Conservation (phyloP, 2,797 vertebrate genomes). For the Macropus fuliginosus region DNA sequence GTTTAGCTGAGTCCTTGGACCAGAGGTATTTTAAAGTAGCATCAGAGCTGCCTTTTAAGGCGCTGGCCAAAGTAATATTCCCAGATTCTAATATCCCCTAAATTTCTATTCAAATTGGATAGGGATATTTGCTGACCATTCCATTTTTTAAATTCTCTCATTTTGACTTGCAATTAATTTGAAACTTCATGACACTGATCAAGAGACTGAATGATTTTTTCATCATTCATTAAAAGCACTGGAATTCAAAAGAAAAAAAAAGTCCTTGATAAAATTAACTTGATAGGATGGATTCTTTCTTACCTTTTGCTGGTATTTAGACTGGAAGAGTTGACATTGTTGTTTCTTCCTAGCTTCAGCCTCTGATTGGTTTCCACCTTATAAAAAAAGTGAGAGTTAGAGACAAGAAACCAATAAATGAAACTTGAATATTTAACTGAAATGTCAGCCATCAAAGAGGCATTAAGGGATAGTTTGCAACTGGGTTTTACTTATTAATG, state of each 20-base stretch:
- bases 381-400: slow-evolving; percentile 45
- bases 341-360: slow-evolving; percentile 89
- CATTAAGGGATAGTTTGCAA: slow-evolving; percentile 28
- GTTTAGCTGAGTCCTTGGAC: slow-evolving; percentile 22
- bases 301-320: slow-evolving; percentile 92
- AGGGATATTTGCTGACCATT: not conserved
- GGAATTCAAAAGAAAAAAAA: slow-evolving; percentile 9
- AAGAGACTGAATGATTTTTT: slow-evolving; percentile 60
- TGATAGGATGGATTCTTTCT: slow-evolving; percentile 71
- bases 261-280: slow-evolving; percentile 64
- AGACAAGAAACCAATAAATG: not conserved
- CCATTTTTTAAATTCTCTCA: not conserved
- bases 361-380: slow-evolving; percentile 88
- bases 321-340: slow-evolving; percentile 73
- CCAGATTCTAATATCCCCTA: not conserved
- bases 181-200: slow-evolving; percentile 58
- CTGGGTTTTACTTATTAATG: slow-evolving; percentile 41
- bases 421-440: slow-evolving; percentile 64
- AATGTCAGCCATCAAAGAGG: slow-evolving; percentile 73
- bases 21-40: slow-evolving; percentile 17
- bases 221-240: slow-evolving; percentile 64
- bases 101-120: not conserved
- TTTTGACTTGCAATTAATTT: slow-evolving; percentile 58
- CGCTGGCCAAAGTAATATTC: not conserved
- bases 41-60: not conserved